These are phyloP conservation scores for Psammodynastes pulverulentus DNA, from an alignment of 2,113 vertebrate genomes.

Conservation along the genomic window DNA sequence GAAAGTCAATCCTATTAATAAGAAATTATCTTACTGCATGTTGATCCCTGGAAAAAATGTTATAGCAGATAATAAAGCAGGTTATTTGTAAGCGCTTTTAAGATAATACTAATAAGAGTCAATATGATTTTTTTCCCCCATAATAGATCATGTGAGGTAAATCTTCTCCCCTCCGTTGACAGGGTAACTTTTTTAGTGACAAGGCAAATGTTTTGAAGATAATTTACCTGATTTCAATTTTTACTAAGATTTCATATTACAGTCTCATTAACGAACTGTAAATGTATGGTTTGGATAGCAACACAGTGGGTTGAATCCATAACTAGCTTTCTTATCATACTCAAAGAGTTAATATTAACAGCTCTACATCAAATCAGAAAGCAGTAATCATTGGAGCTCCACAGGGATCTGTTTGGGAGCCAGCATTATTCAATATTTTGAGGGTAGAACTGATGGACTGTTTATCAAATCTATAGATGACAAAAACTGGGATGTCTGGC, in stretches of 20 bases:
- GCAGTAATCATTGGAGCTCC: neutral
- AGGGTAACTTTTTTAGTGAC: neutral
- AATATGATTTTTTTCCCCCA: neutral
- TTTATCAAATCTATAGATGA: neutral
- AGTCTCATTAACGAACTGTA: neutral
- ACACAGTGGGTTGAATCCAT: neutral
- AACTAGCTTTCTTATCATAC: neutral
- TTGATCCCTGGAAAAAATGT: neutral
- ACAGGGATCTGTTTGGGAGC: neutral
- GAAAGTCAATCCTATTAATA: neutral
- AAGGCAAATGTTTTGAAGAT: neutral
- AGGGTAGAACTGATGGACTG: neutral
- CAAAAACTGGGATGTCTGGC: neutral
- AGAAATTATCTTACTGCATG: neutral
- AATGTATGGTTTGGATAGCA: neutral
- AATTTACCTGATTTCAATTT: neutral
- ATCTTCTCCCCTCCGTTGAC: neutral
- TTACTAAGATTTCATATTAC: neutral
- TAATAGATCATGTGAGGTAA: neutral
- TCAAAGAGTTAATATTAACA: neutral
- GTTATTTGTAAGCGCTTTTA: neutral
- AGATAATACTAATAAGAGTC: neutral
- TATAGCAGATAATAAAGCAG: neutral
- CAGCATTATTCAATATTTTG: neutral
- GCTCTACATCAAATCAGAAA: neutral